Conservation (phyloP, 2,888 invertebrate genomes). For the Caradrina clavipalpis region DNA sequence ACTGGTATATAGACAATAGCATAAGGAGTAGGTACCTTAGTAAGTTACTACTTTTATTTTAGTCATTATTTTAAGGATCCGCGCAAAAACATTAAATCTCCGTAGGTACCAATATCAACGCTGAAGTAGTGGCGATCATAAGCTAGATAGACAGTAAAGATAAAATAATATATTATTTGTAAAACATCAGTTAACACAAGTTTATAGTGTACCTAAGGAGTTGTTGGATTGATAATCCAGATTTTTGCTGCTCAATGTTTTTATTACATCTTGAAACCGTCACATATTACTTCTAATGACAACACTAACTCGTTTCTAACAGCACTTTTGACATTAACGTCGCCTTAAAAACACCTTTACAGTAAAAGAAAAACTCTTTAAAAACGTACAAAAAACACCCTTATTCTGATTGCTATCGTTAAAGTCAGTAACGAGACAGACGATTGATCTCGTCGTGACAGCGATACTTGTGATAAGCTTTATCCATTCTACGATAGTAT, state of each 20-base stretch:
- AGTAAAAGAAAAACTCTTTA: constrained; percentile 54
- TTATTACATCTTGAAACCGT: constrained; percentile 2
- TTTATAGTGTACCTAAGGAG: too few relatives aligned
- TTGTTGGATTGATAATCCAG: too few relatives aligned
- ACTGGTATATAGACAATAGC: too few relatives aligned
- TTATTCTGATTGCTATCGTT: constrained; percentile 68
- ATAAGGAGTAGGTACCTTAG: too few relatives aligned
- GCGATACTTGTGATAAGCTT: constrained; percentile 82
- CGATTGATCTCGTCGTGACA: constrained; percentile 83
- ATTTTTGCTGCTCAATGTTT: neutral
- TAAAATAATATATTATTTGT: too few relatives aligned
- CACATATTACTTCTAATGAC: constrained; percentile 1
- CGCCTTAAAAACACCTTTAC: constrained; percentile 54
- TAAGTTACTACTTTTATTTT: too few relatives aligned
- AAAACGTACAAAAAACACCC: constrained; percentile 55
- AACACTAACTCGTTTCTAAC: constrained; percentile 25
- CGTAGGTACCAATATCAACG: too few relatives aligned
- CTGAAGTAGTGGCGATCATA: too few relatives aligned
- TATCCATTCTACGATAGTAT: constrained; percentile 80
- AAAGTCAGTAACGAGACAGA: constrained; percentile 76
- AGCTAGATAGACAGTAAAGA: too few relatives aligned
- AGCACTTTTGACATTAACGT: constrained; percentile 23
- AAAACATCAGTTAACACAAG: too few relatives aligned
- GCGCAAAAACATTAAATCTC: too few relatives aligned
- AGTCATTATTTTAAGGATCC: too few relatives aligned